Conservation (phyloP, 1,140 invertebrate species). For the Chelonus insularis region DNA sequence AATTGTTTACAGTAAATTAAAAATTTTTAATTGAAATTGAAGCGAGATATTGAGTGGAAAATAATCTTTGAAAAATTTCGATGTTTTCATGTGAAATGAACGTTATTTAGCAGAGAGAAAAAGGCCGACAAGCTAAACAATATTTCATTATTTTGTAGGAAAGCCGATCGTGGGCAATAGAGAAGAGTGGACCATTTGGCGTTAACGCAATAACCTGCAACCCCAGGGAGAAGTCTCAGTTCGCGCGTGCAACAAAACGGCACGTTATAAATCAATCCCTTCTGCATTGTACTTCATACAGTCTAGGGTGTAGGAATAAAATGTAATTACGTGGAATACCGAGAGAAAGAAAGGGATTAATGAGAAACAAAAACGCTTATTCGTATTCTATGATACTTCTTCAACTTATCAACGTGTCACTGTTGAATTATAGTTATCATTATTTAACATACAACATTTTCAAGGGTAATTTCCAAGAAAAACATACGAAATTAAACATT, state of each 20-base stretch:
- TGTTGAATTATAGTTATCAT: no score
- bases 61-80: slow-evolving; percentile 10
- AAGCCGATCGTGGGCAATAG: slow-evolving; percentile 26
- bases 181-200: slow-evolving; percentile 19
- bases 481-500: no score
- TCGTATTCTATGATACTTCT: background rate
- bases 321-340: slow-evolving; percentile 31
- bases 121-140: slow-evolving; percentile 16
- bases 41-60: no score
- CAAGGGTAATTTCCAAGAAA: no score
- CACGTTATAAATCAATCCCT: slow-evolving; percentile 35
- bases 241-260: slow-evolving; percentile 26
- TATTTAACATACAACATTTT: no score
- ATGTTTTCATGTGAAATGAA: slow-evolving; percentile 17
- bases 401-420: background rate
- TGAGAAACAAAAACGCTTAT: background rate
- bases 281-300: slow-evolving; percentile 26
- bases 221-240: slow-evolving; percentile 7
- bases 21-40: background rate
- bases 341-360: background rate
- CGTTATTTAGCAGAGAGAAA: slow-evolving; percentile 11
- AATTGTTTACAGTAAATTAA: no score
- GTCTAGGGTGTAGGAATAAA: slow-evolving; percentile 29
- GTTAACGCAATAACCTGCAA: slow-evolving; percentile 30
- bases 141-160: slow-evolving; percentile 35